Evolutionary conservation across 2,797 vertebrate species (phyloP), one percentile per base, ranked within the genome.

Genomic region (Mallotus villosus): DNA sequence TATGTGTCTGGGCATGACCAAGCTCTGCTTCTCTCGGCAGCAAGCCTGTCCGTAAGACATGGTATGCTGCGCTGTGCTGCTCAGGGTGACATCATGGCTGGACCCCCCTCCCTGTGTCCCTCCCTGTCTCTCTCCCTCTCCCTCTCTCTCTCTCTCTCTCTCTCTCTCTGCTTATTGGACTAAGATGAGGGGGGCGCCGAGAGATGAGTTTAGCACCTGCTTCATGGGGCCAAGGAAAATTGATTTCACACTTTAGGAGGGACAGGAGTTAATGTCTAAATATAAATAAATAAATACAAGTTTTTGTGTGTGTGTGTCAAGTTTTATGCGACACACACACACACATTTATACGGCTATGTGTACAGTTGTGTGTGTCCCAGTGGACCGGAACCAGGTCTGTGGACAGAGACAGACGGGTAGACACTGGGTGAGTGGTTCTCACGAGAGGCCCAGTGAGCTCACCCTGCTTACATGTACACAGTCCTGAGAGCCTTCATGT

Each of bases 161-260:
- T 81, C 81, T 76, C 76, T 74, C 78, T 32, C 22, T 74, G 90
- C 88, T 91, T 87, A 91, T 87, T 91, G 90, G 89, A 91, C 90
- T 89, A 88, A 87, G 85, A 91, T 88, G 88, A 89, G 81, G 81
- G 81, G 86, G 88, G 86, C 82, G 87, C 83, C 81, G 87, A 90
- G 84, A 91, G 90, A 92, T 88, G 91, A 89, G 87, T 91, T 90
- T 91, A 91, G 84, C 91, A 91, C 90, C 87, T 92, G 91, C 82
- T 78, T 70, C 72, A 70, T 71, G 74, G 84, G 78, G 78, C 81
- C 62, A 60, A 63, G 79, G 74, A 76, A 88, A 92, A 92, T 86
- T 85, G 90, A 93, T 93, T 91, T 93, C 91, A 92, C 89, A 91
- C 91, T 88, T 86, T 79, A 67, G 49, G 80, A 72, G 79, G 84